A percentile compares a stretch with the other conserved stretches of the same genome.
Conservation (phyloP, 2,888 invertebrate species). For the Thyatira batis region DNA sequence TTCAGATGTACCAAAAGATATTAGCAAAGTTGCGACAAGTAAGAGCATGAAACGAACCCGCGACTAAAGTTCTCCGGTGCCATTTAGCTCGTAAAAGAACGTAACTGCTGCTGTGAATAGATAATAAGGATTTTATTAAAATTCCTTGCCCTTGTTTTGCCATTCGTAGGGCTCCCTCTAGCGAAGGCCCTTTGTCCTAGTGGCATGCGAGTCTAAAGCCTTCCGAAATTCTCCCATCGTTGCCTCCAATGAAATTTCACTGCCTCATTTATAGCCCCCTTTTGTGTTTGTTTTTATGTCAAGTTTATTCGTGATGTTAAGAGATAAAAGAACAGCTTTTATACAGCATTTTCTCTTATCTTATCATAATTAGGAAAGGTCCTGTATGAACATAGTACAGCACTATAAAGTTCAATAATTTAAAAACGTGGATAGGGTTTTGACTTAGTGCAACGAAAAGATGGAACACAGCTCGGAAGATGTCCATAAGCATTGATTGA, state of each 20-base stretch:
- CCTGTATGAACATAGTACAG: neutral
- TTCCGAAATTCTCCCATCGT: conserved; percentile 50
- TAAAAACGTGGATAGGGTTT: neutral
- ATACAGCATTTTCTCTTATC: conserved; percentile 33
- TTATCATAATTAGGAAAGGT: conserved; percentile 24
- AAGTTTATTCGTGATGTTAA: conserved; percentile 39
- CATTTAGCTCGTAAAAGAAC: conserved; percentile 72
- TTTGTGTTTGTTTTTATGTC: conserved; percentile 51
- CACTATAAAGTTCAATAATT: neutral
- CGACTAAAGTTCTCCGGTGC: conserved; percentile 57
- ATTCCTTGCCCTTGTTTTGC: conserved; percentile 76
- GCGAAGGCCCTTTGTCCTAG: conserved; percentile 63
- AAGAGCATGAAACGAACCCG: conserved; percentile 47
- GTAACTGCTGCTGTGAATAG: conserved; percentile 75
- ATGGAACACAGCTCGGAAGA: no score
- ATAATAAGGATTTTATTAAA: conserved; percentile 81
- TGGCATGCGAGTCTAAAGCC: conserved; percentile 59
- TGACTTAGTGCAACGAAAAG: no score
- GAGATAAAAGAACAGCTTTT: conserved; percentile 19
- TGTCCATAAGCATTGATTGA: neutral
- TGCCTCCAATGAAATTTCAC: conserved; percentile 60
- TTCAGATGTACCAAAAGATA: conserved; percentile 58
- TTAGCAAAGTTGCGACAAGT: conserved; percentile 62
- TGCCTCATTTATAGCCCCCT: conserved; percentile 48
- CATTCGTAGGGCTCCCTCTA: conserved; percentile 53